phyloP scores from a whole-genome alignment of 2,113 vertebrate genomes.

The Emydura subglobosa region DNA sequence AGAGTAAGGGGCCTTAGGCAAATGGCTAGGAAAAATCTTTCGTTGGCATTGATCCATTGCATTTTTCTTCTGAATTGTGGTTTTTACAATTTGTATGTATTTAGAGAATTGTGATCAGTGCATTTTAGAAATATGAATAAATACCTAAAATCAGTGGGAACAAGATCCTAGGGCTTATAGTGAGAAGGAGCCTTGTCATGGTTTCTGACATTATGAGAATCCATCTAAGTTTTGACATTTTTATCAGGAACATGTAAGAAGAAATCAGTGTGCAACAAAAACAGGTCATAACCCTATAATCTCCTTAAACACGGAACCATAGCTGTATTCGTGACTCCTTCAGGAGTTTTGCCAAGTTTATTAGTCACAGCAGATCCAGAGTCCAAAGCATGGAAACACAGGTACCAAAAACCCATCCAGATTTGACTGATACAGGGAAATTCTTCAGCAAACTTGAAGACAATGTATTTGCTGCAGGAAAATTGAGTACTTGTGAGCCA shows the following conservation, averaged over 20 bases:
- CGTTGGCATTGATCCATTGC: too few species aligned
- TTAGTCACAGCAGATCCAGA: neutral
- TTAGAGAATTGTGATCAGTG: too few species aligned
- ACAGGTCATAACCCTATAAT: neutral
- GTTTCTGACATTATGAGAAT: too few species aligned
- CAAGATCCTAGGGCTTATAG: too few species aligned
- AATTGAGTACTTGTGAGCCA: neutral
- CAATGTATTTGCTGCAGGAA: neutral
- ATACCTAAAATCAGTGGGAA: too few species aligned
- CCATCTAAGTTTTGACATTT: too few species aligned
- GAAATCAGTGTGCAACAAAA: neutral
- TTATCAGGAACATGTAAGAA: too few species aligned
- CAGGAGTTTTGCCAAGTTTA: neutral
- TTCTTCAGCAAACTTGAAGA: neutral
- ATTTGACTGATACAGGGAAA: neutral
- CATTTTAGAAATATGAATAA: too few species aligned
- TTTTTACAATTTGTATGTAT: too few species aligned
- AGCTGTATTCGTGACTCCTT: neutral
- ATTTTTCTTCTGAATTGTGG: too few species aligned
- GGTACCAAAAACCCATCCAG: neutral
- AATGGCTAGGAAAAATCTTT: neutral
- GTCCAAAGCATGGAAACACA: neutral
- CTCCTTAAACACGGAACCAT: neutral
- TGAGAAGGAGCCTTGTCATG: too few species aligned
- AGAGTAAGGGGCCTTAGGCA: neutral